These are phyloP conservation scores for Lasioglossum oenotherae DNA, from an alignment of 2,888 invertebrate species.

Conservation along the genomic window DNA sequence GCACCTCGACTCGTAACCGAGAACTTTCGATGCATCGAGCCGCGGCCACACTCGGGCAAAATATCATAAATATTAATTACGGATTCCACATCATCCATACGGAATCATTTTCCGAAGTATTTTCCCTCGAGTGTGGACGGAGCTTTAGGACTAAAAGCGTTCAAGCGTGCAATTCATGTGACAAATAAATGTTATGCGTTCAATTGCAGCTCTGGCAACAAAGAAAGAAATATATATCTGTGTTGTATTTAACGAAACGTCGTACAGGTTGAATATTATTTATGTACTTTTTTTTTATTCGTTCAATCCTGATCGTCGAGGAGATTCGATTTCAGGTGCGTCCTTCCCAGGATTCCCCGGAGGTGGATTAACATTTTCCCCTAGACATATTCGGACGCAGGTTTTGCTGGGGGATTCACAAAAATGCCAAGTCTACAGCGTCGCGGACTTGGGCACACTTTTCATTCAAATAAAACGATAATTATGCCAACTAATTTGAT, in stretches of 20 bases:
- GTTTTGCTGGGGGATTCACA: neutral
- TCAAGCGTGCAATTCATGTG: conserved; percentile 30
- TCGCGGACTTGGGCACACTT: neutral
- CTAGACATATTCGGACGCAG: neutral
- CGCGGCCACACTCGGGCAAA: neutral
- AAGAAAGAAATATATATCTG: conserved; percentile 36
- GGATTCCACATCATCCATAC: neutral
- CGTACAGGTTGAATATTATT: conserved; percentile 20
- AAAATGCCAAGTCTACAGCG: neutral
- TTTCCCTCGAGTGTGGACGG: conserved; percentile 9
- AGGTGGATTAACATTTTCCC: neutral
- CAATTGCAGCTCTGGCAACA: conserved; percentile 34
- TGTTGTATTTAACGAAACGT: conserved; percentile 41
- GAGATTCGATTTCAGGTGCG: conserved; percentile 12
- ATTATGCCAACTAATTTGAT: neutral
- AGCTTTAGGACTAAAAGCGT: conserved; percentile 13
- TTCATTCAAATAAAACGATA: neutral
- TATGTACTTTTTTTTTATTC: conserved; percentile 7
- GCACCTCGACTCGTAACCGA: conserved; percentile 13
- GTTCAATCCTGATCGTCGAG: neutral
- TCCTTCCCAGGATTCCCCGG: neutral
- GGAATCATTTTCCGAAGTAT: neutral
- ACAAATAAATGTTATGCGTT: conserved; percentile 34
- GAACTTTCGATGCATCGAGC: conserved; percentile 12
- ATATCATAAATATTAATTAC: neutral